Evolutionary conservation across 2,888 invertebrate species (phyloP), one percentile per base, ranked within the genome.

Genomic region (Eupithecia tripunctaria): DNA sequence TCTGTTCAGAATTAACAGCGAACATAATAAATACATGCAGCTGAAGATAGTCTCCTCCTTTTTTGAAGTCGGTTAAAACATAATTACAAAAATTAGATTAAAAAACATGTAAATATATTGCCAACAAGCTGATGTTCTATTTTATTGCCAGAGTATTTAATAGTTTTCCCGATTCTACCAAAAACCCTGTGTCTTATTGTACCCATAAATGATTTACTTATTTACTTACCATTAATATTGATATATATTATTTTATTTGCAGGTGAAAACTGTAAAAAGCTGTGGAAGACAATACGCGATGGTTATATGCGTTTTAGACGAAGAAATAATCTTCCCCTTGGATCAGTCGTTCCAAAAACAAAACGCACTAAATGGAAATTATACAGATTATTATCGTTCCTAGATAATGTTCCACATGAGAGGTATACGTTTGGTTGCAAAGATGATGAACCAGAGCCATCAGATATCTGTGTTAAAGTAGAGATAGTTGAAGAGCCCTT

Each of bases 401-500:
- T 56, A 56, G 56, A 56, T 25, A 56, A 56, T 12, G 25, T 56
- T 56, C 56, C 56, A 4, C 56, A 56, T 56, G 56, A 56, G 56
- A 56, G 25, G 1, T 56, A 25, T 51, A 25, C 4, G 12, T 56
- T 25, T 56, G 14, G 12, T 1, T 14, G 25, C 25, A 56, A 25
- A 56, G 14, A 56, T 56, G 12, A 25, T 21, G 56, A 25, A 56
- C 14, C 25, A 1, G 56, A 14, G 21, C 14, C 56, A 25, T 25
- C 56, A 56, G 25, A 56, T 14, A 25, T 12, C 47, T 51, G 10
- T 14, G 25, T 25, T 25, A 14, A 56, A 14, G 56, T 5, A 25
- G 25, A 56, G 2, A 25, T 5, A 14, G 14, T 25, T 25, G 25
- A 56, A 25, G 56, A 56, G 25, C 12, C 21, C 12, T 10, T 3